Percentiles rank a stretch among this genome's conserved stretches.
Evolutionary conservation across 2,113 vertebrate species (phyloP).

Genomic region (Dicentrarchus labrax): DNA sequence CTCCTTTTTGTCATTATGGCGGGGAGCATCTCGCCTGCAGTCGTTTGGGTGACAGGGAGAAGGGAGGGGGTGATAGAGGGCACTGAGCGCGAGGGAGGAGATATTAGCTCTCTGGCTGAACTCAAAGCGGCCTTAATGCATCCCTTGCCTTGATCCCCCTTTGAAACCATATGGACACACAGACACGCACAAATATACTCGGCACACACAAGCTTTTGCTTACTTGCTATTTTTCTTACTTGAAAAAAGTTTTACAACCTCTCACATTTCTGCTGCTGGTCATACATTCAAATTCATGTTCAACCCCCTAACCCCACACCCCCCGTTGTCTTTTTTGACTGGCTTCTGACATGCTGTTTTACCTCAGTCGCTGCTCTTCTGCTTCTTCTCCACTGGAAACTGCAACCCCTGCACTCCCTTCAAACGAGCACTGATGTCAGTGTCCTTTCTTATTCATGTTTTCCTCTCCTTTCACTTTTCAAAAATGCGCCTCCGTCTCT

Average conservation of each 20-base stretch:
- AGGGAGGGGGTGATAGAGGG: slow-evolving; percentile 35
- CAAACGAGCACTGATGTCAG: neutral
- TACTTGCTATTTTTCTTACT: slow-evolving; percentile 3
- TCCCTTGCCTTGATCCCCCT: slow-evolving; percentile 22
- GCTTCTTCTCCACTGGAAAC: neutral
- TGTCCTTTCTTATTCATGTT: neutral
- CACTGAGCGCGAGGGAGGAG: slow-evolving; percentile 1
- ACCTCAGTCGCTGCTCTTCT: neutral
- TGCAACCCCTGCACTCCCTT: neutral
- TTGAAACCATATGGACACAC: neutral
- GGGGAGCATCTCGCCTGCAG: slow-evolving; percentile 4
- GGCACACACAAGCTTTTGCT: neutral
- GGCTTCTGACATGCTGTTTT: slow-evolving; percentile 10
- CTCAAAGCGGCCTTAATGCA: slow-evolving; percentile 15
- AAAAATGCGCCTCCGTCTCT: neutral
- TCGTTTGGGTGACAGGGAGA: slow-evolving; percentile 23
- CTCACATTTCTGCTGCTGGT: neutral
- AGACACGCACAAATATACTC: neutral
- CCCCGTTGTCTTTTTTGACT: neutral
- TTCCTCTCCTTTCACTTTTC: neutral
- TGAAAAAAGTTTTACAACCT: neutral
- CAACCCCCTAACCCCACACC: neutral
- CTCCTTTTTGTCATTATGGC: slow-evolving; percentile 43
- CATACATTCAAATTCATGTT: neutral
- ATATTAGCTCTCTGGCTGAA: slow-evolving; percentile 35